phyloP scores from a whole-genome alignment of 2,113 vertebrate species.

The Lophura nycthemera region DNA sequence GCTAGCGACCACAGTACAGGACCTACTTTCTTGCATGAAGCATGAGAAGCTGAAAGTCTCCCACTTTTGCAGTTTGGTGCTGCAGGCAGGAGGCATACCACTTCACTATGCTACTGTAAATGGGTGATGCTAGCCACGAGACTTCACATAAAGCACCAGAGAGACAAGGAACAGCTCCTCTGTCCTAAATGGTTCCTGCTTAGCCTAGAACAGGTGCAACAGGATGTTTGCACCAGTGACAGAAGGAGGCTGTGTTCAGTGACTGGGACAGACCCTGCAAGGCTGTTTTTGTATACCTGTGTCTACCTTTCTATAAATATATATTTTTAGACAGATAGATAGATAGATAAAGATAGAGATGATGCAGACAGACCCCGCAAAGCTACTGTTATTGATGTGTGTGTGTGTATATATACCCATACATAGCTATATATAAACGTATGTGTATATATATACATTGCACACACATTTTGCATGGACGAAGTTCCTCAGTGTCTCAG shows the following conservation, averaged over 20 bases:
- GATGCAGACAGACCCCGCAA: neutral
- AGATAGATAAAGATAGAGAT: neutral
- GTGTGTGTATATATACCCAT: neutral
- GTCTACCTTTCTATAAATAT: neutral
- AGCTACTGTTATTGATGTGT: neutral
- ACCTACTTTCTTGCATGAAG: neutral
- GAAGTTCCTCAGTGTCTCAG: neutral
- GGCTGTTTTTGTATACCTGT: neutral
- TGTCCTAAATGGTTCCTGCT: neutral
- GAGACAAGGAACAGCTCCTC: neutral
- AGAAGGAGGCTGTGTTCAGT: neutral
- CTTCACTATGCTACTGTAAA: neutral
- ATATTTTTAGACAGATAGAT: neutral
- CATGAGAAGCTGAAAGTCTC: neutral
- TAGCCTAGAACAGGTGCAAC: neutral
- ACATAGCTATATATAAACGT: neutral
- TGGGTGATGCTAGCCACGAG: neutral
- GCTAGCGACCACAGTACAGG: rapidly evolving
- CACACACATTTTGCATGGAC: neutral
- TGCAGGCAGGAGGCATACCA: neutral
- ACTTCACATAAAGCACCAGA: neutral
- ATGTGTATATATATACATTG: neutral
- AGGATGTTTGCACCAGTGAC: neutral
- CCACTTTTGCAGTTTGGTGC: neutral
- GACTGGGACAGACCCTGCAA: neutral